Base-by-base conservation (phyloP, 30 jellyfish, hydroid and myxozoan species). In the Chrysaora quinquecirrha region DNA sequence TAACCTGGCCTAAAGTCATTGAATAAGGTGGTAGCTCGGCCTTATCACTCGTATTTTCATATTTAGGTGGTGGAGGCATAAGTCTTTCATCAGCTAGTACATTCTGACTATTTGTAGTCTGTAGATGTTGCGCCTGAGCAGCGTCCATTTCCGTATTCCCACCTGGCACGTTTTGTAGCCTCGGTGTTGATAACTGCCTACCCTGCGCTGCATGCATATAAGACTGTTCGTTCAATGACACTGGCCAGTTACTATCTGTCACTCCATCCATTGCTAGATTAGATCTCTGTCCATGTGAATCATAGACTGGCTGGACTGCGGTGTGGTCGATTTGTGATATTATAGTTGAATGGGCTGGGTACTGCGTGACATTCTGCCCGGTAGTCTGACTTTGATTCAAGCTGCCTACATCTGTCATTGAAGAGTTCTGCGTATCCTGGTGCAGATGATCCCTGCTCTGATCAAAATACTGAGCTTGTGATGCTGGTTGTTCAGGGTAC, bases 381-480 rank as follows among this genome's bases (percentile, higher is more conserved):
- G 68, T 3, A 2, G 29, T 2, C 68, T 52, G 68, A 52, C 19
- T 20, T 19, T 20, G 29, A 7, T 52, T 12, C 24, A 52, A 2
- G 68, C 29, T 20, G 19, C 68, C 19, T 43, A 43, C 58, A 9
- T 16, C 58, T 52, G 9, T 12, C 68, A 52, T 9, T 25, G 68
- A 25, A 9, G 68, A 52, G 25, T 52, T 20, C 68, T 52, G 24
- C 29, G 68, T 7, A 10, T 52, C 68, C 3, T 52, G 68, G 3
- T 20, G 29, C 29, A 3, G 29, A 52, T 52, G 68, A 4, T 52
- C 68, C 25, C 68, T 52, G 68, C 25, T 52, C 19, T 16, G 68
- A 52, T 52, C 68, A 19, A 52, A 52, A 19, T 52, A 52, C 19
- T 52, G 68, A 16, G 68, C 24, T 52, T 52, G 68, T 25, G 68